Evolutionary conservation across 92 coral and sea anemone species (phyloP).

Genomic region (Meandrina meandrites): DNA sequence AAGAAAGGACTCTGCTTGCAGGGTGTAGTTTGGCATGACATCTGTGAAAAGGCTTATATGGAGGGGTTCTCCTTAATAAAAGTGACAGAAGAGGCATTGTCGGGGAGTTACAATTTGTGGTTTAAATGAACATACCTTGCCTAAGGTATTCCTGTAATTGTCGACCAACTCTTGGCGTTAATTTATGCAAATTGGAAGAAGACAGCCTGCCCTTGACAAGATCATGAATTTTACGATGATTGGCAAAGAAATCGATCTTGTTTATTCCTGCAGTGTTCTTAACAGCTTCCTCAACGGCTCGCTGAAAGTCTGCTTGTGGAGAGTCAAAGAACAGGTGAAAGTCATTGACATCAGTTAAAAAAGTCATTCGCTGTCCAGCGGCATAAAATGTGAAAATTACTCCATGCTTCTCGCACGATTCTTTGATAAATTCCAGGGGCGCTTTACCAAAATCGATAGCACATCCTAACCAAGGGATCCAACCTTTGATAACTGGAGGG

Average conservation of each 20-base stretch:
- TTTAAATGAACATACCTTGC: slow-evolving; percentile 2
- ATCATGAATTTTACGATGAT: slow-evolving; percentile 55
- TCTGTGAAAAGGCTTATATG: too few species aligned
- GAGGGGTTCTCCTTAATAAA: too few species aligned
- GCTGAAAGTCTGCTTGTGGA: slow-evolving; percentile 50
- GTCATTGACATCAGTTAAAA: slow-evolving; percentile 44
- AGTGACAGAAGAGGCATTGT: too few species aligned
- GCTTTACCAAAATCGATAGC: slow-evolving; percentile 58
- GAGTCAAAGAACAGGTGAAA: slow-evolving; percentile 52
- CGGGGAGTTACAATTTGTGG: too few species aligned
- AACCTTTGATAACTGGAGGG: slow-evolving; percentile 56
- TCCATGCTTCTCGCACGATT: slow-evolving; percentile 29
- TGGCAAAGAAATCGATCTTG: slow-evolving; percentile 35
- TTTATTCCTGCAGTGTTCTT: slow-evolving; percentile 48
- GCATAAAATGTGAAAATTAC: slow-evolving; percentile 45
- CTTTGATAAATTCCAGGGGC: slow-evolving; percentile 37
- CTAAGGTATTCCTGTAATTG: slow-evolving; percentile 26
- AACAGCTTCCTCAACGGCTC: slow-evolving; percentile 52
- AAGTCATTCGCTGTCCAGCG: slow-evolving; percentile 58
- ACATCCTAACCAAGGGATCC: slow-evolving; percentile 71
- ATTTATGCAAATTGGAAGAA: slow-evolving; percentile 36
- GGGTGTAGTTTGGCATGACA: too few species aligned
- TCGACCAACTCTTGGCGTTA: slow-evolving; percentile 38
- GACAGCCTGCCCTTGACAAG: slow-evolving; percentile 53
- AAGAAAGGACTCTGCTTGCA: too few species aligned